Evolutionary conservation across 2,888 invertebrate genomes (phyloP), one percentile per base, ranked within the genome.

Genomic region (Mesoligia furuncula): DNA sequence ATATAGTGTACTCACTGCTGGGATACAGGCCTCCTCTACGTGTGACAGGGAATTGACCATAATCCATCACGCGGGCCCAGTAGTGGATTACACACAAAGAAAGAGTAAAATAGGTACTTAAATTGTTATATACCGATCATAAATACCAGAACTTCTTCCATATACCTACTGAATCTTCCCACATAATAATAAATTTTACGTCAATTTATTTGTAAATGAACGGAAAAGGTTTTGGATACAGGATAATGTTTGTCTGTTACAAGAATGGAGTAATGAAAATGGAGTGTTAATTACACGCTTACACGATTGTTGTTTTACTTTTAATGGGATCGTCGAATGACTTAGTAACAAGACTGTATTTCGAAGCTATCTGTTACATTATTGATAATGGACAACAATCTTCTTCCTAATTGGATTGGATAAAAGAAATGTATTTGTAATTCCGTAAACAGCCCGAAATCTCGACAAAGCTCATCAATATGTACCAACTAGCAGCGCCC

Each of bases 141-240:
- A 85, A 71, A 81, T 31, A 84, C 48, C 48, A 15, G 27, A 39
- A 48, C 65, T 45, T n/a, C 17, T 15, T 20, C 42, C 61, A 20
- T 54, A 11, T 54, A n/a, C 11, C n/a, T 5, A 57, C 13, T 42
- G 27, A 27, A n/a, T 36, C 69, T 31, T 4, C 11, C n/a, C 66
- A 59, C 39, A 54, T 68, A 75, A 84, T 87, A 84, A 75, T n/a
- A n/a, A 75, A 75, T 87, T 72, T 59, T 45, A 69, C 70, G 69
- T 69, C 61, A 62, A 73, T 87, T 87, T 84, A 84, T 73, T 75
- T 86, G 68, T 72, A 75, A 84, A 73, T 59, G 61, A 65, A 80
- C 48, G 42, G 9, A 24, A 69, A 73, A 61, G 57, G 42, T 73
- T 48, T 75, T 17, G 0, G 17, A 42, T 70, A 67, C 62, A 70